These are phyloP conservation scores for Plagiodera versicolora DNA, from an alignment of 2,888 invertebrate species.

Conservation along the genomic window DNA sequence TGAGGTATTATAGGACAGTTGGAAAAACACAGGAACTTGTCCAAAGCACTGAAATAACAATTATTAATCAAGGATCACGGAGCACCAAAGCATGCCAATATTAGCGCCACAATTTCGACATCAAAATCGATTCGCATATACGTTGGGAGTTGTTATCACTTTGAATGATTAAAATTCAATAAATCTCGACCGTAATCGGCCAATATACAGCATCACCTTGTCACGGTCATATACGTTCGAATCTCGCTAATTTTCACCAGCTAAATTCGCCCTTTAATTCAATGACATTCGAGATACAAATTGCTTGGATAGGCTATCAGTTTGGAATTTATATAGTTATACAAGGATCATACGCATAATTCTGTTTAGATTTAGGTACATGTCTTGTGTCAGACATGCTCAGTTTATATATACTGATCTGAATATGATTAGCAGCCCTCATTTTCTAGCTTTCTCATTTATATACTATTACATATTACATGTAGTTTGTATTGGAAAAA, in stretches of 20 bases:
- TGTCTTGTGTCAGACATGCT: too few relatives aligned
- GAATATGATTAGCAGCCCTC: too few relatives aligned
- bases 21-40: not conserved
- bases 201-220: not conserved
- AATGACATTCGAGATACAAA: not conserved
- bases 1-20: too few relatives aligned
- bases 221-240: conserved; percentile 14
- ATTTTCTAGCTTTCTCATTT: too few relatives aligned
- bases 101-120: not conserved
- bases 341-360: too few relatives aligned
- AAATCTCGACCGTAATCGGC: not conserved
- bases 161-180: not conserved
- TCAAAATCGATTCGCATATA: not conserved
- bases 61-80: not conserved
- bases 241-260: conserved; percentile 14
- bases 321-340: too few relatives aligned
- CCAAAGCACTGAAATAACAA: not conserved
- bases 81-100: not conserved
- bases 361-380: too few relatives aligned
- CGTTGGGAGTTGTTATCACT: not conserved
- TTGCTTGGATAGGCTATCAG: too few relatives aligned
- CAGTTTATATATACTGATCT: too few relatives aligned
- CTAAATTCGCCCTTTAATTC: conserved; percentile 8
- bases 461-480: too few relatives aligned
- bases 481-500: too few relatives aligned